These are phyloP conservation scores for Papilio gigon DNA, from an alignment of 2,888 invertebrate genomes.

Conservation along the genomic window DNA sequence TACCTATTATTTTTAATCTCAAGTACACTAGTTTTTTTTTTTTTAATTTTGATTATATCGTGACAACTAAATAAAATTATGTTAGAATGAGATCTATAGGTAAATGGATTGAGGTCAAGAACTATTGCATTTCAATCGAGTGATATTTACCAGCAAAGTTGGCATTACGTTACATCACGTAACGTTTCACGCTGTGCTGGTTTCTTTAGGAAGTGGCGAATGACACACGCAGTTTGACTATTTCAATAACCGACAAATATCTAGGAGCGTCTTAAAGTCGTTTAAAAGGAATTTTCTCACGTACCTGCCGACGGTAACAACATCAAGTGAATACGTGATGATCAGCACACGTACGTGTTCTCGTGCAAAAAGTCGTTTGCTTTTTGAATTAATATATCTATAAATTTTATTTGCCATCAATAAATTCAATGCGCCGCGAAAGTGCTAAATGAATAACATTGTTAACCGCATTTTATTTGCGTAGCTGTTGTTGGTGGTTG, in stretches of 20 bases:
- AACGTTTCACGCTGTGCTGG: constrained; percentile 55
- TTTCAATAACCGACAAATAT: constrained; percentile 53
- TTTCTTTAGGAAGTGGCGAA: constrained; percentile 60
- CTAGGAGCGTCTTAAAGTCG: constrained; percentile 46
- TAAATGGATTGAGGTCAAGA: constrained; percentile 36
- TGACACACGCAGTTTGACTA: constrained; percentile 54
- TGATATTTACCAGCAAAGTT: constrained; percentile 40
- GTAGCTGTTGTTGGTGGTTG: neutral
- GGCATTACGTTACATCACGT: constrained; percentile 56
- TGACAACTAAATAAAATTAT: constrained; percentile 4
- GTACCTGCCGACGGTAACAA: constrained; percentile 65
- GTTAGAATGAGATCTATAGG: constrained; percentile 12
- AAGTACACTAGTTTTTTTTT: too few species aligned
- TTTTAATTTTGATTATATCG: neutral
- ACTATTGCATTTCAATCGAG: constrained; percentile 29
- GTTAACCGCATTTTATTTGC: constrained; percentile 50
- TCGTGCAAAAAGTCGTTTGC: constrained; percentile 44
- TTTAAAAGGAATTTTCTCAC: constrained; percentile 76
- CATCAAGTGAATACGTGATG: constrained; percentile 66
- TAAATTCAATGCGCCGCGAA: constrained; percentile 10
- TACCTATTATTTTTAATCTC: too few species aligned
- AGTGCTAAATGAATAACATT: constrained; percentile 34
- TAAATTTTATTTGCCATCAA: constrained; percentile 1
- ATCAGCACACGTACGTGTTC: constrained; percentile 60
- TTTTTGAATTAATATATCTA: constrained; percentile 8